Evolutionary conservation across 2,888 invertebrate species (phyloP).

Genomic region (Orthosia cruda): DNA sequence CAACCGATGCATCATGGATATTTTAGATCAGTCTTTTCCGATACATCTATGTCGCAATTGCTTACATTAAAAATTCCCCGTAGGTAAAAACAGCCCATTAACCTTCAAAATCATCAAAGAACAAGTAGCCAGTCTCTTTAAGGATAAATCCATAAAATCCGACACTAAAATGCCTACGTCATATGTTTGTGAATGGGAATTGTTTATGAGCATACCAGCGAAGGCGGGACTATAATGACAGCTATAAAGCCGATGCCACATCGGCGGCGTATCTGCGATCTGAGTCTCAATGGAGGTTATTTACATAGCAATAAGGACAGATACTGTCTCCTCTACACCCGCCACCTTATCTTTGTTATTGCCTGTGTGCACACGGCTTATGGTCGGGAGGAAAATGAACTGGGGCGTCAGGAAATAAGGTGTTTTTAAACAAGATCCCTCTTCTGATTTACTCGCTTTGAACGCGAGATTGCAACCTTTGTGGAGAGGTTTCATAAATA

Average conservation of each 20-base stretch:
- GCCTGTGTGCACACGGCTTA: conserved; percentile 88
- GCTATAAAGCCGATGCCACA: conserved; percentile 89
- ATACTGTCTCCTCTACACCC: conserved; percentile 83
- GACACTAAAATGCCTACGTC: conserved; percentile 67
- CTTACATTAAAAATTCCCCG: conserved; percentile 41
- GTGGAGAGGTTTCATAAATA: conserved; percentile 63
- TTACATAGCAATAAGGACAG: conserved; percentile 90
- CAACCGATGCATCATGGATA: neutral
- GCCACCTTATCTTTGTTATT: conserved; percentile 87
- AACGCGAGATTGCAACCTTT: conserved; percentile 72
- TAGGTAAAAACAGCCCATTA: conserved; percentile 42
- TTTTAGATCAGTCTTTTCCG: neutral
- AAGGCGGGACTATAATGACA: conserved; percentile 76
- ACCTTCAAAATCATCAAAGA: conserved; percentile 61
- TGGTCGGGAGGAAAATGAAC: conserved; percentile 87
- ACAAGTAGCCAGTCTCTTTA: conserved; percentile 53
- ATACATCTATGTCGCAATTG: conserved; percentile 18
- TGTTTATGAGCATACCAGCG: conserved; percentile 65
- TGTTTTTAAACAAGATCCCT: conserved; percentile 83
- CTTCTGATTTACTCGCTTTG: conserved; percentile 80
- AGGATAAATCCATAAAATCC: conserved; percentile 65
- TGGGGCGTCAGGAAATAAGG: conserved; percentile 82
- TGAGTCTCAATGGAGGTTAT: conserved; percentile 89
- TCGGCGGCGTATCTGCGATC: conserved; percentile 88
- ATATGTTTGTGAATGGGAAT: conserved; percentile 70